Evolutionary conservation across 2,797 vertebrate species (phyloP), one percentile per base, ranked within the genome.

Genomic region (Smutsia temminckii): DNA sequence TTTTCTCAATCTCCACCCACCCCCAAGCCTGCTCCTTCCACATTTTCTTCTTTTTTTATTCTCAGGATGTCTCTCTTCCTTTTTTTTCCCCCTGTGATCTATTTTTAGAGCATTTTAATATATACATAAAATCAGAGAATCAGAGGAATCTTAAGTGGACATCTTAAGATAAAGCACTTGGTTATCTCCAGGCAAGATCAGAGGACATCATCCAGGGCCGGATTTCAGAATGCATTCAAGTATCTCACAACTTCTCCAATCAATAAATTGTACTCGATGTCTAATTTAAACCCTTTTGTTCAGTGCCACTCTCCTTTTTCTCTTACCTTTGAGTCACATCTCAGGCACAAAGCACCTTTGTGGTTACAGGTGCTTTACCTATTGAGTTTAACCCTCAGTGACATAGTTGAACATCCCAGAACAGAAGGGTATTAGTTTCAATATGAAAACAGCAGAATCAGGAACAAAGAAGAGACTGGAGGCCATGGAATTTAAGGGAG

Each of bases 41-140:
- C 37, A 75, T 91, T 87, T 66, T 64, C 72, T 85, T 89, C 7
- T 51, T 93, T 84, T 93, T 93, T 89, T 77, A 63, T 80, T 93
- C 55, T 90, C 55, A 12, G 74, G 40, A 20, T 25, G 29, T 68
- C 89, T 91, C 29, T 93, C 49, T 84, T 86, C 42, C 25, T 55
- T 34, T 71, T 66, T 5, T 59, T 27, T 53, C 40, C 37, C 37
- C n/a, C 23, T n/a, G 51, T 46, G 74, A 71, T 80, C 74, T 87
- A 75, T 53, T 71, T 94, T 80, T 91, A 94, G 51, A 89, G 34
- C 46, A 37, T 74, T 91, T 46, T 46, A 46, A 46, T 46, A 46
- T 66, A 37, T 29, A 66, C 25, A 46, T 77, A 85, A 78, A 96
- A 75, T 55, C 14, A 53, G 64, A 94, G 21, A 6, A 77, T 69